A percentile compares a stretch with the other conserved stretches of the same genome.
Evolutionary conservation across 2,797 vertebrate species (phyloP).

Genomic region (Myoxocephalus aenaeus): DNA sequence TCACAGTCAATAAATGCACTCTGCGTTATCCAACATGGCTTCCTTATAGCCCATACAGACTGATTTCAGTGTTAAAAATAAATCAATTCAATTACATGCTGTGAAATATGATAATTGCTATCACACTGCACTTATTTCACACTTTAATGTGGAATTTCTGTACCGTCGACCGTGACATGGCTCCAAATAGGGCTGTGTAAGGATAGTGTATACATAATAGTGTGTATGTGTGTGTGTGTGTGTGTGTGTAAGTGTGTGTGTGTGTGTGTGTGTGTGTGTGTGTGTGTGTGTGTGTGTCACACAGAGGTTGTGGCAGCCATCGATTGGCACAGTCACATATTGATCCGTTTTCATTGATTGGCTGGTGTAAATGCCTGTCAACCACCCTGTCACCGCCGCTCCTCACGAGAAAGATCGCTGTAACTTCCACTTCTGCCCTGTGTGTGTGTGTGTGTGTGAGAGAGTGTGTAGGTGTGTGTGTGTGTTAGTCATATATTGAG

Average conservation of each 20-base stretch:
- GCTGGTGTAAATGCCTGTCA: conserved; percentile 67
- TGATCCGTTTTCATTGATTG: conserved; percentile 62
- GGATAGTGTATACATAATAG: not conserved
- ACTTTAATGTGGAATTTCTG: conserved; percentile 9
- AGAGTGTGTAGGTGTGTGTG: not conserved
- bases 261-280: conserved; percentile 18
- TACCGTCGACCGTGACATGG: not conserved
- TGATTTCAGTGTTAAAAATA: not conserved
- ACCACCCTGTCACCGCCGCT: conserved; percentile 43
- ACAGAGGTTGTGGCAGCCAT: conserved; percentile 35
- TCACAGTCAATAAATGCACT: not conserved
- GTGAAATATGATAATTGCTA: not conserved
- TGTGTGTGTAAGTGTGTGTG: conserved; percentile 25
- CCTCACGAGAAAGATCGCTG: conserved; percentile 25
- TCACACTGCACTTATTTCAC: conserved; percentile 4
- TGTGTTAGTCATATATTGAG: not conserved
- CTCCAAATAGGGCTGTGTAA: not conserved
- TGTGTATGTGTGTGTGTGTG: conserved; percentile 18
- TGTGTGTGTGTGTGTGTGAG: conserved; percentile 27
- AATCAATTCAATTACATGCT: not conserved
- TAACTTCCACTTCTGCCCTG: conserved; percentile 6
- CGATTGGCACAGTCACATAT: conserved; percentile 53
- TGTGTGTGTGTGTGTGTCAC: conserved; percentile 15
- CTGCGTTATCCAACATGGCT: not conserved
- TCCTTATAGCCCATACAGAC: not conserved